Evolutionary conservation across 2,797 vertebrate species (phyloP).

Genomic region (Darevskia nairensis): DNA sequence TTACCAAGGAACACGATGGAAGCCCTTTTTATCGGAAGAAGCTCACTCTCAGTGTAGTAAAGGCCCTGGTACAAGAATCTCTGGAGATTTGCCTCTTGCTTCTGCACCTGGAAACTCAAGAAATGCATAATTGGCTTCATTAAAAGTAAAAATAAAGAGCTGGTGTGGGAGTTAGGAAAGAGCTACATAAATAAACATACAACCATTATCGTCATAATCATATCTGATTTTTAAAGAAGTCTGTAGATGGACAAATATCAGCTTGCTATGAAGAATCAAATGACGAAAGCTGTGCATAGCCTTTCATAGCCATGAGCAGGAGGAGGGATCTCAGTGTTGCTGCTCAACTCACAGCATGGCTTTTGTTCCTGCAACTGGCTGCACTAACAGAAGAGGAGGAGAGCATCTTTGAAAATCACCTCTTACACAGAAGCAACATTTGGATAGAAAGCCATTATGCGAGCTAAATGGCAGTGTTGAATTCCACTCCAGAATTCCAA

Average conservation of each 20-base stretch:
- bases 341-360: not conserved
- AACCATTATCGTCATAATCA: not conserved
- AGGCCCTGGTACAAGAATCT: constrained; percentile 66
- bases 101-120: constrained; percentile 51
- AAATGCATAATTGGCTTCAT: not conserved
- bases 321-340: no score
- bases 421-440: no score
- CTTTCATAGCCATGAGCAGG: not conserved
- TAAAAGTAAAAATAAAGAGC: no score
- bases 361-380: not conserved
- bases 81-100: constrained; percentile 41
- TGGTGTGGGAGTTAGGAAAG: not conserved
- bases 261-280: not conserved
- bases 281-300: not conserved
- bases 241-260: not conserved
- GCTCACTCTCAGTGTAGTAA: constrained; percentile 50
- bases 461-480: not conserved
- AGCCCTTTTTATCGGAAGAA: constrained; percentile 59
- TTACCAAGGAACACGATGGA: constrained; percentile 71
- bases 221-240: not conserved
- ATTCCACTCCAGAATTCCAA: not conserved
- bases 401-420: not conserved
- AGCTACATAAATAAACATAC: not conserved
- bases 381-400: not conserved
- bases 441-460: not conserved